Conservation (phyloP, 2,888 invertebrate species). For the Alviniconcha strummeri region DNA sequence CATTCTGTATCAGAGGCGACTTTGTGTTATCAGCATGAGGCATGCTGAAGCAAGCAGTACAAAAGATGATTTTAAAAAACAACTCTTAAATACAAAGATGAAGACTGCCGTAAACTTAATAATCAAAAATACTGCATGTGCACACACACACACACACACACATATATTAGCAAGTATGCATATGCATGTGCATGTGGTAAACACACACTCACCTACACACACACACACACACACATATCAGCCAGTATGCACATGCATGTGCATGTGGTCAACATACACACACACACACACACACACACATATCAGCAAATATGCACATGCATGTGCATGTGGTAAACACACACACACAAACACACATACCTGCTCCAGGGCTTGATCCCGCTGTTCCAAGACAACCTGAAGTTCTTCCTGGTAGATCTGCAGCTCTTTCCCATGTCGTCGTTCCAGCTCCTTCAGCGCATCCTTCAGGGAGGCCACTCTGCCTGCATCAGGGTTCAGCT, state of each 20-base stretch:
- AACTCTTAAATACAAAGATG: too few species aligned
- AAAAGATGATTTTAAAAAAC: too few species aligned
- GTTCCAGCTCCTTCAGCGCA: constrained; percentile 45
- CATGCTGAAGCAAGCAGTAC: too few species aligned
- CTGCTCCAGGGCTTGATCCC: constrained; percentile 55
- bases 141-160: too few species aligned
- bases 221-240: too few species aligned
- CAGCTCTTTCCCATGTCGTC: constrained; percentile 49
- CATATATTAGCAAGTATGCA: too few species aligned
- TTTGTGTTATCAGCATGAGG: too few species aligned
- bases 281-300: constrained; percentile 4
- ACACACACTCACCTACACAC: too few species aligned
- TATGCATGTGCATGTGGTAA: too few species aligned
- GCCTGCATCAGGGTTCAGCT: not conserved
- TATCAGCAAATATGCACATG: too few species aligned
- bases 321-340: not conserved
- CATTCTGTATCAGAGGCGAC: too few species aligned
- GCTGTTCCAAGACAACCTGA: constrained; percentile 56
- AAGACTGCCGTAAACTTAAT: not conserved
- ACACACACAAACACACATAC: constrained; percentile 36
- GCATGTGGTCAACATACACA: not conserved
- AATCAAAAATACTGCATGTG: not conserved
- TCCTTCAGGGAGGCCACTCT: constrained; percentile 37
- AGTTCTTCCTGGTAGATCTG: constrained; percentile 56
- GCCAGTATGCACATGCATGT: too few species aligned